Conservation (phyloP, 1,140 invertebrate species). For the Philaenus spumarius region DNA sequence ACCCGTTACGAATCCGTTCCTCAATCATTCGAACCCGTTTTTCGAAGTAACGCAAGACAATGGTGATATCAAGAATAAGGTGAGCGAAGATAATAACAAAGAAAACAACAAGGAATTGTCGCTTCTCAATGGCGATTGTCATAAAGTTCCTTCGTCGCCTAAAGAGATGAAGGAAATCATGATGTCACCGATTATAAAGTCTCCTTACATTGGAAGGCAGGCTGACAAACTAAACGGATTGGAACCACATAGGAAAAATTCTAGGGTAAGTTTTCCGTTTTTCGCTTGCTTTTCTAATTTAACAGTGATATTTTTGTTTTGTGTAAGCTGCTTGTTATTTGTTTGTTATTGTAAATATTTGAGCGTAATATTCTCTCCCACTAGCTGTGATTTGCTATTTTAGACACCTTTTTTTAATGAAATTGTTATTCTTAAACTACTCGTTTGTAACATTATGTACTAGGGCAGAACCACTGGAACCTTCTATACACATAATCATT, state of each 20-base stretch:
- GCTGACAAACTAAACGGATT: background rate
- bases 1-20: conserved; percentile 46
- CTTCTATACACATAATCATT: too few species aligned
- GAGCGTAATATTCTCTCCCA: too few species aligned
- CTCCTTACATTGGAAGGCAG: background rate
- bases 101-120: background rate
- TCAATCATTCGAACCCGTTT: conserved; percentile 36
- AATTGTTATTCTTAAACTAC: too few species aligned
- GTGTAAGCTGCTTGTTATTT: too few species aligned
- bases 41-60: background rate
- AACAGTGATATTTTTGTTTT: too few species aligned
- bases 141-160: conserved; percentile 28
- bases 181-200: too few species aligned
- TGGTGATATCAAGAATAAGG: background rate
- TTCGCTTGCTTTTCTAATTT: background rate
- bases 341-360: too few species aligned
- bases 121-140: background rate
- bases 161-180: conserved; percentile 35
- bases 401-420: too few species aligned
- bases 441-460: too few species aligned
- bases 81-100: background rate
- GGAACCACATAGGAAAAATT: background rate
- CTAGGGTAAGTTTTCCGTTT: background rate
- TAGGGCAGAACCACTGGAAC: too few species aligned
- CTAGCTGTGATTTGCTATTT: too few species aligned